These are phyloP conservation scores for Syngnathus scovelli DNA, from an alignment of 2,113 vertebrate species.

Conservation along the genomic window DNA sequence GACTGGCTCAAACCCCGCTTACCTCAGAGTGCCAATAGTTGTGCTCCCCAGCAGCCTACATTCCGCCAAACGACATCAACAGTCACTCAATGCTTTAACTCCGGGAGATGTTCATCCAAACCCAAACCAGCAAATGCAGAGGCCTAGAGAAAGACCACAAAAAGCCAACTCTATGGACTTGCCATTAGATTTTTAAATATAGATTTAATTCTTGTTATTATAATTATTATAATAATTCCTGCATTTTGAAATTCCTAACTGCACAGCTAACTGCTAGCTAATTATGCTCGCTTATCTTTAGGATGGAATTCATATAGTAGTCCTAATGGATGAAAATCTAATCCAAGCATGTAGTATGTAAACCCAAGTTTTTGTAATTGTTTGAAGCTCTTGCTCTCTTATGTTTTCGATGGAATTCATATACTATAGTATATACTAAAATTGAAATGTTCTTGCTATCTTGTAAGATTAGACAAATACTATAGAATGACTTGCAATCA, in stretches of 20 bases:
- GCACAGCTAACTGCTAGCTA: background rate
- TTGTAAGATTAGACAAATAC: no score
- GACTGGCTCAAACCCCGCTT: conserved; percentile 21
- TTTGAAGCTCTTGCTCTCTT: background rate
- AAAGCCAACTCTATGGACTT: background rate
- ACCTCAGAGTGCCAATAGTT: conserved; percentile 47
- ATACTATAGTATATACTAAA: no score
- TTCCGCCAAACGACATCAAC: background rate
- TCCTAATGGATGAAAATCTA: background rate
- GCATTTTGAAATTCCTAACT: no score
- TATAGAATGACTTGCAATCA: no score
- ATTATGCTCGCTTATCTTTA: background rate
- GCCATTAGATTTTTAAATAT: background rate
- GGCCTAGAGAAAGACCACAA: background rate
- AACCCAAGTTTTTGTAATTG: background rate
- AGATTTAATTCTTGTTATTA: background rate
- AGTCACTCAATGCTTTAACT: background rate
- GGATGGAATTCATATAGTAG: background rate
- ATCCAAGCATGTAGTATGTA: background rate
- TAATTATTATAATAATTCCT: no score
- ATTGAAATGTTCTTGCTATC: no score
- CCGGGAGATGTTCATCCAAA: conserved; percentile 14
- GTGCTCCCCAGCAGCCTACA: conserved; percentile 20
- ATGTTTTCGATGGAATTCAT: no score
- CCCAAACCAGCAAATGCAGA: background rate